Evolutionary conservation across 2,113 vertebrate species (phyloP).

Genomic region (Megaleporinus macrocephalus): DNA sequence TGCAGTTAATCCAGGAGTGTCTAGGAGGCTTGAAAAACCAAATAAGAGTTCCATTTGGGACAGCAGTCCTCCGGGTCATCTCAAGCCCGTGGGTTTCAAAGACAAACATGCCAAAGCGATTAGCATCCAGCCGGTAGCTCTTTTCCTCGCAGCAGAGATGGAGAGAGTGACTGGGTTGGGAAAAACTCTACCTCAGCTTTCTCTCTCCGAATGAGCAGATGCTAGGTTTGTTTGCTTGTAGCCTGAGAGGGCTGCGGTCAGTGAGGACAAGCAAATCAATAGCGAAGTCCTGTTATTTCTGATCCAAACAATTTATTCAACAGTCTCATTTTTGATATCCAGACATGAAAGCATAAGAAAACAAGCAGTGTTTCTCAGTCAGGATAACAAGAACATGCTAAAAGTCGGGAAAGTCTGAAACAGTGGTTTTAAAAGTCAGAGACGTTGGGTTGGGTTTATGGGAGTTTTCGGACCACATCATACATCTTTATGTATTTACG

Average conservation of each 20-base stretch:
- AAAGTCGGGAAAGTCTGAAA: too few relatives aligned
- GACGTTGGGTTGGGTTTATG: too few relatives aligned
- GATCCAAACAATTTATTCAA: not conserved
- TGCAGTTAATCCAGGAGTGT: not conserved
- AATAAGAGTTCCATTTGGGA: slow-evolving; percentile 30
- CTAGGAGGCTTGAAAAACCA: not conserved
- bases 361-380: too few relatives aligned
- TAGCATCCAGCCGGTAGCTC: slow-evolving; percentile 23
- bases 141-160: slow-evolving; percentile 45
- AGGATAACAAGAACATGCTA: too few relatives aligned
- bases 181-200: slow-evolving; percentile 42
- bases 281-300: not conserved
- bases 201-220: slow-evolving; percentile 58
- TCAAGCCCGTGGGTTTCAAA: slow-evolving; percentile 44
- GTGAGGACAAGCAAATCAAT: not conserved
- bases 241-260: not conserved
- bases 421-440: too few relatives aligned
- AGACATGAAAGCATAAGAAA: not conserved
- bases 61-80: slow-evolving; percentile 42
- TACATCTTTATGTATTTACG: too few relatives aligned
- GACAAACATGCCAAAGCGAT: slow-evolving; percentile 35
- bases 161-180: slow-evolving; percentile 40
- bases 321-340: too few relatives aligned
- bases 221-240: slow-evolving; percentile 20
- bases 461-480: too few relatives aligned